These are phyloP conservation scores for Xiphias gladius DNA, from an alignment of 2,113 vertebrate genomes.

Conservation along the genomic window DNA sequence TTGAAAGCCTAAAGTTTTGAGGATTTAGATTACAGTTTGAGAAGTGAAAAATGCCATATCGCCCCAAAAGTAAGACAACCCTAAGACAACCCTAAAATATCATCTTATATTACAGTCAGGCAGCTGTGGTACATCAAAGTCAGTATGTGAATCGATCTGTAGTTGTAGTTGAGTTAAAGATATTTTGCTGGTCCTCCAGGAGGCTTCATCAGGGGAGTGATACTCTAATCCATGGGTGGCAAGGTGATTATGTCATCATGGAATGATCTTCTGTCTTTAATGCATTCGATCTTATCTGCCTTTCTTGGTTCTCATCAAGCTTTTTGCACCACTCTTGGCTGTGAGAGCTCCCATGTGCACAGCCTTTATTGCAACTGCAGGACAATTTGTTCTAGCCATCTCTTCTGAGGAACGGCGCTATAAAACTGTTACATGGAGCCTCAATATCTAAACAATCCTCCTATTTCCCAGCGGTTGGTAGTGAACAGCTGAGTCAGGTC, in stretches of 20 bases:
- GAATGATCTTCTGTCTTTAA: constrained; percentile 9
- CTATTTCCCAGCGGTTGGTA: background rate
- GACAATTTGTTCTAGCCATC: background rate
- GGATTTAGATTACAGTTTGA: no score
- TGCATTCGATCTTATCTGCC: constrained; percentile 3
- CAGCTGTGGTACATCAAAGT: background rate
- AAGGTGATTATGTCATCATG: constrained; percentile 7
- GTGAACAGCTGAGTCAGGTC: background rate
- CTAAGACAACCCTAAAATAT: background rate
- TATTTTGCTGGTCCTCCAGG: background rate
- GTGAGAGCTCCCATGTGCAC: background rate
- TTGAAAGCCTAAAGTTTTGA: background rate
- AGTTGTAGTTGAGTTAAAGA: background rate
- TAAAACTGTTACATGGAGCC: background rate
- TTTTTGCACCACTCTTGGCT: constrained; percentile 1
- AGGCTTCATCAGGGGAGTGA: background rate
- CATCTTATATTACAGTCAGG: background rate
- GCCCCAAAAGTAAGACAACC: no score
- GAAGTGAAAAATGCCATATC: no score
- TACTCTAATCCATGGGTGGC: background rate
- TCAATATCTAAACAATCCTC: background rate
- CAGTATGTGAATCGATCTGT: background rate
- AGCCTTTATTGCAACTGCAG: background rate
- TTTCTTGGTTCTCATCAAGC: background rate
- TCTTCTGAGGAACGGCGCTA: background rate